Percentiles rank a stretch among this genome's conserved stretches.
Evolutionary conservation across 2,888 invertebrate genomes (phyloP).

Genomic region (Agrenia bidenticulata): DNA sequence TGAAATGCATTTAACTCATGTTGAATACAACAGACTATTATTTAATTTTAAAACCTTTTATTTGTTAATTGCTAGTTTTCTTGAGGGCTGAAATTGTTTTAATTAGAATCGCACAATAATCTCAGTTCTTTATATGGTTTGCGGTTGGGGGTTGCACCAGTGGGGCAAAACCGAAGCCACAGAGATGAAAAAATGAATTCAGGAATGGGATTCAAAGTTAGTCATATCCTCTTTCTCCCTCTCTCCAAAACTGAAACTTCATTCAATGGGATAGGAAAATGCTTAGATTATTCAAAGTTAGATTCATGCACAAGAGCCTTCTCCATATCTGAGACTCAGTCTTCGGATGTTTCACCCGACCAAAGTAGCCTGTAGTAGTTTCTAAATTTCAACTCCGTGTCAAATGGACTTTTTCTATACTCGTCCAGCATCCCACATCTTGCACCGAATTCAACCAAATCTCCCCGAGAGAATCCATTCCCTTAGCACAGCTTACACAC

Average conservation of each 20-base stretch:
- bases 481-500: slow-evolving; percentile 5
- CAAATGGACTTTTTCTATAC: background rate
- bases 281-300: background rate
- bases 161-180: background rate
- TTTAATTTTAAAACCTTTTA: no score
- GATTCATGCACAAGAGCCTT: background rate
- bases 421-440: background rate
- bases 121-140: no score
- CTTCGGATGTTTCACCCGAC: slow-evolving; percentile 6
- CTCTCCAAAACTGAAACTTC: no score
- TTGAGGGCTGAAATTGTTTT: no score
- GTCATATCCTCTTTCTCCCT: background rate
- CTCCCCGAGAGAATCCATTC: slow-evolving; percentile 20
- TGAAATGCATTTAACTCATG: no score
- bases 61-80: no score
- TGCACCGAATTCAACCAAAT: slow-evolving; percentile 9
- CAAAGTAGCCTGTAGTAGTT: background rate
- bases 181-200: background rate
- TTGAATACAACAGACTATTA: no score
- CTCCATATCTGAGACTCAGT: background rate
- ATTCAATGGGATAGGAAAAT: background rate
- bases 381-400: background rate
- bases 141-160: no score
- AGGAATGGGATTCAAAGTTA: background rate
- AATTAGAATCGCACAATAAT: no score